These are phyloP conservation scores for Odontothrips loti DNA, from an alignment of 2,888 invertebrate species.

Conservation along the genomic window DNA sequence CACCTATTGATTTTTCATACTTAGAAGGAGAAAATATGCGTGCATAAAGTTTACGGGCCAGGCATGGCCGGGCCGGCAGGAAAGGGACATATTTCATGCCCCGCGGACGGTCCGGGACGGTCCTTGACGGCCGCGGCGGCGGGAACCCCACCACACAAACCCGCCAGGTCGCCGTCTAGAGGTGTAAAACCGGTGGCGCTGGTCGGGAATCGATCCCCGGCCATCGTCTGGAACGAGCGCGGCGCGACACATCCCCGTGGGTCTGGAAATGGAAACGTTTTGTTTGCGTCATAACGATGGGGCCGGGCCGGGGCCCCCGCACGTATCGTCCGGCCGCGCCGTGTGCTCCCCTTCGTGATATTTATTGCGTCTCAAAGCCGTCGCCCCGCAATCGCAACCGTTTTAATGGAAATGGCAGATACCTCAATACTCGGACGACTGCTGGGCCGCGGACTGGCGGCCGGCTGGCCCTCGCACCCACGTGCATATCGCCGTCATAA, in stretches of 20 bases:
- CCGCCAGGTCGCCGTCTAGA: background rate
- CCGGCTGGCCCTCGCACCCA: background rate
- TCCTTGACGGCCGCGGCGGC: too few species aligned
- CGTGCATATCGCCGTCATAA: constrained; percentile 7
- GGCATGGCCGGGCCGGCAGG: background rate
- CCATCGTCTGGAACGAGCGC: background rate
- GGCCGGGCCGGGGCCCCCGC: too few species aligned
- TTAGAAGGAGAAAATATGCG: constrained; percentile 15
- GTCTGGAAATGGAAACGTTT: background rate
- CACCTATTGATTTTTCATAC: constrained; percentile 25
- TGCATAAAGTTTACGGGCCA: constrained; percentile 15
- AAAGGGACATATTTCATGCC: constrained; percentile 16
- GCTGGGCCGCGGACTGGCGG: background rate
- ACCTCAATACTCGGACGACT: background rate
- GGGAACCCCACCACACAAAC: too few species aligned
- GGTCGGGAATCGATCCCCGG: background rate
- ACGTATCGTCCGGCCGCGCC: background rate
- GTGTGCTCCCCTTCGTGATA: background rate
- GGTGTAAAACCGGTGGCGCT: background rate
- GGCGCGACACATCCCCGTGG: background rate
- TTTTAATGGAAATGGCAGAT: background rate
- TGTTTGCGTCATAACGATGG: background rate
- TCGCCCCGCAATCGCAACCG: background rate
- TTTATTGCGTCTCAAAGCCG: background rate
- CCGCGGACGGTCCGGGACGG: background rate